Evolutionary conservation across 1,140 invertebrate species (phyloP).

Genomic region (Maniola jurtina): DNA sequence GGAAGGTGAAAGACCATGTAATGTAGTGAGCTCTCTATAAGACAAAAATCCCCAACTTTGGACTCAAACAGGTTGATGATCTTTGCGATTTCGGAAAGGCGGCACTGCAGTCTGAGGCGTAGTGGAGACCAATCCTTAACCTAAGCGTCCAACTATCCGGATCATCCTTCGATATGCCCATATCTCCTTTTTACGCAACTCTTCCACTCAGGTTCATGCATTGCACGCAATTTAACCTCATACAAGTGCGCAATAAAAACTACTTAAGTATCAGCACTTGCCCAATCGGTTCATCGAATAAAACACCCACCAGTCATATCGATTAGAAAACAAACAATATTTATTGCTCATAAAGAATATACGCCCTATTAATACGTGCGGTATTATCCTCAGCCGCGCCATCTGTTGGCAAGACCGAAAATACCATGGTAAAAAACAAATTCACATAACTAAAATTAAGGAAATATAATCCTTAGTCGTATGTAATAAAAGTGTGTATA

Average conservation of each 20-base stretch:
- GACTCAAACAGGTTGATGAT: too few species aligned
- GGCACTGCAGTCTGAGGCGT: too few species aligned
- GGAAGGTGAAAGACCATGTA: too few species aligned
- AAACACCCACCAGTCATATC: slow-evolving; percentile 37
- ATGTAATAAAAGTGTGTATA: slow-evolving; percentile 16
- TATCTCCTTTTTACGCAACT: too few species aligned
- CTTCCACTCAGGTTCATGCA: neutral
- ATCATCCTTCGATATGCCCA: too few species aligned
- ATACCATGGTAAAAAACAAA: neutral
- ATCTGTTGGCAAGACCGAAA: slow-evolving; percentile 51
- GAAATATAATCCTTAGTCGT: slow-evolving; percentile 31
- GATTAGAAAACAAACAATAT: slow-evolving; percentile 59
- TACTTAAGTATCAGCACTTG: neutral
- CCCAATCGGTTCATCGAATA: slow-evolving; percentile 9
- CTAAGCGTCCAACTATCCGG: too few species aligned
- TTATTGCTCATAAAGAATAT: slow-evolving; percentile 55
- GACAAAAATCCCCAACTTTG: too few species aligned
- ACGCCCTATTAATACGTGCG: slow-evolving; percentile 50
- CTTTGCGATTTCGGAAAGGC: too few species aligned
- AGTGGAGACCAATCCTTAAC: too few species aligned
- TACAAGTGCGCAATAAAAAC: neutral
- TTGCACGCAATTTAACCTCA: neutral
- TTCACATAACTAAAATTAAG: neutral
- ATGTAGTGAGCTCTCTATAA: too few species aligned
- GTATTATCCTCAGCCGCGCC: slow-evolving; percentile 58